Conservation (phyloP, 2,797 vertebrate species). For the Sebastiscus tertius region DNA sequence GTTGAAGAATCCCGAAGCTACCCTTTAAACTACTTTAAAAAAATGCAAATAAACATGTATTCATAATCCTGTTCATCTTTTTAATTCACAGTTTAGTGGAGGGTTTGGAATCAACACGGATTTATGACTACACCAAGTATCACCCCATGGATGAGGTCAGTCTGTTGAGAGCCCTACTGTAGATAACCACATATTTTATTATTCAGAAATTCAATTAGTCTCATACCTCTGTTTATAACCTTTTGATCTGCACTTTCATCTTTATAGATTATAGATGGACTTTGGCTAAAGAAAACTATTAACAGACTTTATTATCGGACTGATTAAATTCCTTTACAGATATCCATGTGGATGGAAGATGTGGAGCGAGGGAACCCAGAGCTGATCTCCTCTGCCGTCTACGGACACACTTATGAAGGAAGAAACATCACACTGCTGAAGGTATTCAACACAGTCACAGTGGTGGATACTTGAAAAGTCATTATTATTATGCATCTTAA, state of each 20-base stretch:
- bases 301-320: neutral
- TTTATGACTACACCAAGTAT: constrained; percentile 68
- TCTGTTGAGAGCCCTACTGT: neutral
- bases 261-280: neutral
- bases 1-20: too few species aligned
- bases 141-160: constrained; percentile 67
- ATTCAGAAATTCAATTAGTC: accelerated
- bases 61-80: neutral
- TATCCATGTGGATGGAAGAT: constrained; percentile 69
- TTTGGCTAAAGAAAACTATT: neutral
- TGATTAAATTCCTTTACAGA: constrained; percentile 44
- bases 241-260: neutral
- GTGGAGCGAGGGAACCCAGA: constrained; percentile 51
- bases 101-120: neutral
- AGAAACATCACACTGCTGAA: constrained; percentile 71
- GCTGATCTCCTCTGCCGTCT: constrained; percentile 62
- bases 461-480: neutral
- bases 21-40: too few species aligned
- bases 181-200: neutral
- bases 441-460: constrained; percentile 25
- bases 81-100: constrained; percentile 26
- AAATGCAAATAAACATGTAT: neutral
- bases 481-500: neutral
- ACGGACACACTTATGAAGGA: constrained; percentile 67
- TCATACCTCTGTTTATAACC: neutral